Base-by-base conservation (phyloP, 2,888 invertebrate genomes). In the Crocallis elinguaria region DNA sequence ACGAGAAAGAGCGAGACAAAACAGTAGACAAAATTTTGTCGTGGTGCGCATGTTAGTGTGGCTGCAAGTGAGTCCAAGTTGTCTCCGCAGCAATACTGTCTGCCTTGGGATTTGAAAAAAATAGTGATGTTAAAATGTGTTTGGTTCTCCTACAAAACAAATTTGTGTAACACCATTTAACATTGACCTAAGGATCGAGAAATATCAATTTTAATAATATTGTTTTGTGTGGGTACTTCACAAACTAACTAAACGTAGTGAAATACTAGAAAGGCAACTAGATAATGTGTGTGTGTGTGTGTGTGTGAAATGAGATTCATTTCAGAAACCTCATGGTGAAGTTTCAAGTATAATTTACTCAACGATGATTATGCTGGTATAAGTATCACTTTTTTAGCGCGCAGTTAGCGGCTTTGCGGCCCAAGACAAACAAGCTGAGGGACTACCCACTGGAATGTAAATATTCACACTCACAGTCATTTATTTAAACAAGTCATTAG, bases 391-490 rank as follows among this genome's bases (percentile, higher is more conserved):
- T n/a, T n/a, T n/a, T n/a, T n/a, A n/a, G 16, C 16, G 17, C 13
- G 29, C 13, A 13, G 30, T 25, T 19, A 32, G n/a, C 17, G 19
- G 21, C 17, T 14, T n/a, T 19, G 25, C 21, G 19, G 39, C 45
- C 42, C 37, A 30, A 27, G 39, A 45, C 37, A 49, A 54, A 48
- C 49, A 39, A 49, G 36, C 42, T 37, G 45, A 43, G 8, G 32
- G 6, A 33, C 45, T 49, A 51, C 56, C 48, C 54, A 55, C 49
- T 60, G 61, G 64, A 61, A 64, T 64, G 64, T 61, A 56, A 30
- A 48, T 46, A 41, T 44, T 19, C 50, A 53, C 44, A 51, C 23
- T 38, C 33, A n/a, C n/a, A n/a, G n/a, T n/a, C n/a, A n/a, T n/a
- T n/a, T n/a, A n/a, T n/a, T n/a, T n/a, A n/a, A n/a, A n/a, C n/a